These are phyloP conservation scores for Balearica regulorum DNA, from an alignment of 2,797 vertebrate species.

Conservation along the genomic window DNA sequence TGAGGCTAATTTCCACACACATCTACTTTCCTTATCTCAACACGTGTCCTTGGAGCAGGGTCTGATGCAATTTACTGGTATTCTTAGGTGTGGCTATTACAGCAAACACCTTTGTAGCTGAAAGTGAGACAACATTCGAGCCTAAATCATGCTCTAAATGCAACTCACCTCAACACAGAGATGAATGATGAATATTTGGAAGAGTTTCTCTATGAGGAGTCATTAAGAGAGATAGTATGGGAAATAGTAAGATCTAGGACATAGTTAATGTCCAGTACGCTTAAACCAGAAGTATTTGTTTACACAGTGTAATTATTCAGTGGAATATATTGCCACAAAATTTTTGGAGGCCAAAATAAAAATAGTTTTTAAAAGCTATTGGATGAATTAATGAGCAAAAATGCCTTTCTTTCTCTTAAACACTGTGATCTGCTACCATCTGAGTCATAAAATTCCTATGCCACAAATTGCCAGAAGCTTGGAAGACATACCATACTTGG, in stretches of 20 bases:
- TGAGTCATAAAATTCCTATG: conserved; percentile 43
- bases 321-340: neutral
- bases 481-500: neutral
- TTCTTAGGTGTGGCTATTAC: neutral
- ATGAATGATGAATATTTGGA: neutral
- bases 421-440: neutral
- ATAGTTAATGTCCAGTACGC: neutral
- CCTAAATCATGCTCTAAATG: neutral
- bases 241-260: neutral
- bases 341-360: neutral
- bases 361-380: neutral
- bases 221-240: neutral
- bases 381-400: neutral
- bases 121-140: neutral
- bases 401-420: neutral
- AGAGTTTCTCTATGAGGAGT: neutral
- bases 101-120: neutral
- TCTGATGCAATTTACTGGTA: neutral
- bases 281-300: neutral
- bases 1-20: neutral
- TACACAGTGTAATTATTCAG: neutral
- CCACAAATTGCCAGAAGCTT: neutral
- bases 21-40: neutral
- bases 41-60: neutral
- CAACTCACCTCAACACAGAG: neutral